phyloP scores from a whole-genome alignment of 1,140 invertebrate genomes.

The Anastatus disparis region DNA sequence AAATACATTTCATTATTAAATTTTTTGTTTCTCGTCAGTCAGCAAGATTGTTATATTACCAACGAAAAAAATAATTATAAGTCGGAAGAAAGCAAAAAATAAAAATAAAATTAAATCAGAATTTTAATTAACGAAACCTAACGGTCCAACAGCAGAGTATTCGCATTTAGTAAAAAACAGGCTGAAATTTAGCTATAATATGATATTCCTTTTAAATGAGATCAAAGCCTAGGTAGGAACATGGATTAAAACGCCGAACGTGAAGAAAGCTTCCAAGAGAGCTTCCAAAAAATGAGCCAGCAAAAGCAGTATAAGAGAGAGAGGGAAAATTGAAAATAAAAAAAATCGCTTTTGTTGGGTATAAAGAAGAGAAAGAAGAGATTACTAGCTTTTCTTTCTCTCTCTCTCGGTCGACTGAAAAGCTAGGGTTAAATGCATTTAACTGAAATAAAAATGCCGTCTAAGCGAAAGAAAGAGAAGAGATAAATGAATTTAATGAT shows the following conservation, averaged over 20 bases:
- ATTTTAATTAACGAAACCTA: slow-evolving; percentile 35
- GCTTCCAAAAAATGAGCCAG: too few species aligned
- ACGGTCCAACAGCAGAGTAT: too few species aligned
- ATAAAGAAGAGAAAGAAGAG: not conserved
- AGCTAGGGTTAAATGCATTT: slow-evolving; percentile 7
- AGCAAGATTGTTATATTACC: too few species aligned
- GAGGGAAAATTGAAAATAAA: not conserved
- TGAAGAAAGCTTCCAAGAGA: too few species aligned
- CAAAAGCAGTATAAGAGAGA: slow-evolving; percentile 8
- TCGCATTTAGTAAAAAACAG: too few species aligned
- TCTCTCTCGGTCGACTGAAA: not conserved
- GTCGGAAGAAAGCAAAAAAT: too few species aligned
- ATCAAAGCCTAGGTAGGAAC: slow-evolving; percentile 25
- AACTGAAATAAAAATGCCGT: slow-evolving; percentile 11
- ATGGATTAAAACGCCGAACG: slow-evolving; percentile 15
- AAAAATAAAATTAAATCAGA: slow-evolving; percentile 13
- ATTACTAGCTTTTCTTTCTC: not conserved
- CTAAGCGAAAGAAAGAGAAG: not conserved
- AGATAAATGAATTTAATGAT: too few species aligned
- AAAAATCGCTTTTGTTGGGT: slow-evolving; percentile 12
- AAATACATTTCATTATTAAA: slow-evolving; percentile 15
- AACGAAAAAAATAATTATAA: too few species aligned
- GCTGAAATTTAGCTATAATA: slow-evolving; percentile 28
- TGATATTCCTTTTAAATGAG: slow-evolving; percentile 35
- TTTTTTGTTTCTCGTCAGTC: slow-evolving; percentile 8